Percentiles rank a stretch among this genome's conserved stretches.
Evolutionary conservation across 2,113 vertebrate genomes (phyloP).

Genomic region (Rousettus leschenaultii): DNA sequence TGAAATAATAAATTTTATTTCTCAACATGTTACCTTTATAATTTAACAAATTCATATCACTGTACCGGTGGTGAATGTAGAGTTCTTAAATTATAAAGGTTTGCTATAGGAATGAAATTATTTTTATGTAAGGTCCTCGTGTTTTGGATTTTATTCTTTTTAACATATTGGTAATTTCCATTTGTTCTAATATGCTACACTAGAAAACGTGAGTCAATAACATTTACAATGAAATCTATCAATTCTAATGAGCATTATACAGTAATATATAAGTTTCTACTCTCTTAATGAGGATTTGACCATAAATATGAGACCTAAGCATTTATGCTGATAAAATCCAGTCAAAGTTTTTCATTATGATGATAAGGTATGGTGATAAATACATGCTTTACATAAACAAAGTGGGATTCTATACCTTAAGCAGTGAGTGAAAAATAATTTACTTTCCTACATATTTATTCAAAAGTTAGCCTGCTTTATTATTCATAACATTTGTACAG

Average conservation of each 20-base stretch:
- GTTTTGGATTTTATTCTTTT: slow-evolving; percentile 1
- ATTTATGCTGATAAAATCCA: neutral
- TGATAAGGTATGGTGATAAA: neutral
- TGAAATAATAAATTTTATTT: slow-evolving; percentile 25
- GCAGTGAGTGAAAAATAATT: neutral
- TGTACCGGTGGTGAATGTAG: neutral
- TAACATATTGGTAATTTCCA: neutral
- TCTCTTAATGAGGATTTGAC: neutral
- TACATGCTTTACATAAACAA: neutral
- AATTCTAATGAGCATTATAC: neutral
- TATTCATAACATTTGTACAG: neutral
- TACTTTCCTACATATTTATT: neutral
- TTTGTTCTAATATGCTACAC: neutral
- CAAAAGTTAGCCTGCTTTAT: neutral
- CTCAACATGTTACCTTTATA: neutral
- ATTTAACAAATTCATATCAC: neutral
- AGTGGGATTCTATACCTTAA: neutral
- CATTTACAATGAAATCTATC: neutral
- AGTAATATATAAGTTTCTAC: neutral
- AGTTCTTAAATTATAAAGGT: neutral
- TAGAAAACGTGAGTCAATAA: neutral
- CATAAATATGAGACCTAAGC: neutral
- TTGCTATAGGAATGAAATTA: neutral
- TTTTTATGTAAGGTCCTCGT: neutral
- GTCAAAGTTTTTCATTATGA: neutral